Evolutionary conservation across 2,888 invertebrate genomes (phyloP).

Genomic region (Sinopyrophorus schimmeli): DNA sequence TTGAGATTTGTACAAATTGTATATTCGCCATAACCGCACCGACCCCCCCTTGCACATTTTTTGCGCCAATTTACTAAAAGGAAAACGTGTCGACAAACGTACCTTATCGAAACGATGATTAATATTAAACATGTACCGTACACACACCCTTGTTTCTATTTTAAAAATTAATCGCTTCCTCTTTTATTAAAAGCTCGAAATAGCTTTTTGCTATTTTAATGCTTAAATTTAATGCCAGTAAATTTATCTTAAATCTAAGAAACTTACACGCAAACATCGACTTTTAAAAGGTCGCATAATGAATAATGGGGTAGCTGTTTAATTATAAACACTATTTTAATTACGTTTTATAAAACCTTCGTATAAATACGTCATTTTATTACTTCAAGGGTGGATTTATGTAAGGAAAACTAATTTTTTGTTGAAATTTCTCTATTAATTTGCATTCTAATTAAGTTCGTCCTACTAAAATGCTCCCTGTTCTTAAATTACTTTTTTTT

Average conservation of each 20-base stretch:
- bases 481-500: too few species aligned
- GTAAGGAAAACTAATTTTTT: too few species aligned
- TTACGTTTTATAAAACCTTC: constrained; percentile 10
- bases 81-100: constrained; percentile 1
- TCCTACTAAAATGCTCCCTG: too few species aligned
- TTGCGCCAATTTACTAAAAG: constrained; percentile 2
- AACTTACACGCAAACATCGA: constrained; percentile 24
- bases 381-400: too few species aligned
- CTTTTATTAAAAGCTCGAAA: constrained; percentile 16
- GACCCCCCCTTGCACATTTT: constrained; percentile 3
- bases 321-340: constrained; percentile 24
- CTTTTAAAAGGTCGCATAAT: constrained; percentile 25
- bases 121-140: constrained; percentile 10
- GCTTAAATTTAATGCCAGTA: constrained; percentile 27
- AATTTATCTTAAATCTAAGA: constrained; percentile 25
- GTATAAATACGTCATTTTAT: too few species aligned
- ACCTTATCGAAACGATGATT: constrained; percentile 12
- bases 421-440: too few species aligned
- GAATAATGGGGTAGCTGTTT: constrained; percentile 18
- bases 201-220: constrained; percentile 17
- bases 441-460: too few species aligned
- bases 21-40: constrained; percentile 11
- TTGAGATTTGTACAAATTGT: constrained; percentile 46
- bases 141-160: constrained; percentile 10
- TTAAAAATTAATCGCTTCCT: constrained; percentile 21